phyloP scores from a whole-genome alignment of 2,797 vertebrate species.

The Pelobates cultripes region DNA sequence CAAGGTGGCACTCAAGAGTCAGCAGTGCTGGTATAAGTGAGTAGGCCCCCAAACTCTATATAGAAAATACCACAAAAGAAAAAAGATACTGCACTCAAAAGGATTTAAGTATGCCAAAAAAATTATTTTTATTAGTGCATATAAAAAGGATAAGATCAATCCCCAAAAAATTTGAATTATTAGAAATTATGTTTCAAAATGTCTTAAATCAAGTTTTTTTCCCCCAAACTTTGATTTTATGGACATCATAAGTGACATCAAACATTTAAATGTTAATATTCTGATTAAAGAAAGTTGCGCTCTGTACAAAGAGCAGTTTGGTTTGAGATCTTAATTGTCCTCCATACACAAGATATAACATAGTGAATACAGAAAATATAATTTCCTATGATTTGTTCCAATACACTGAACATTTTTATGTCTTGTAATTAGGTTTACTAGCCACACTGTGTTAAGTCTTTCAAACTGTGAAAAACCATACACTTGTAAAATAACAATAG shows the following conservation, averaged over 20 bases:
- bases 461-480: slow-evolving; percentile 75
- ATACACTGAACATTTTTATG: slow-evolving; percentile 72
- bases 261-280: slow-evolving; percentile 36
- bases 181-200: too few species aligned
- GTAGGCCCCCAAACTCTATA: too few species aligned
- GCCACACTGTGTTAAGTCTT: slow-evolving; percentile 70
- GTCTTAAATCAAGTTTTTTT: not conserved
- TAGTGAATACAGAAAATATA: slow-evolving; percentile 56
- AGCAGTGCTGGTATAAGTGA: too few species aligned
- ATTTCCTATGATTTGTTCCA: slow-evolving; percentile 68
- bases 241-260: not conserved
- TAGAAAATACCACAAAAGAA: too few species aligned
- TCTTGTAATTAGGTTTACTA: slow-evolving; percentile 79
- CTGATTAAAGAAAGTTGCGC: slow-evolving; percentile 18
- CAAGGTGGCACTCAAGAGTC: too few species aligned
- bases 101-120: too few species aligned
- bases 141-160: too few species aligned
- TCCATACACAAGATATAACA: slow-evolving; percentile 44
- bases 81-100: too few species aligned
- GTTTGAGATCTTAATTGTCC: slow-evolving; percentile 62
- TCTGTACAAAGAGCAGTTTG: slow-evolving; percentile 62
- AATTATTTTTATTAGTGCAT: too few species aligned
- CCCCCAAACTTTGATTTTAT: not conserved
- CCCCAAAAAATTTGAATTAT: too few species aligned
- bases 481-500: slow-evolving; percentile 77